These are phyloP conservation scores for Metallyticus violacea DNA, from an alignment of 2,888 invertebrate species.

Conservation along the genomic window DNA sequence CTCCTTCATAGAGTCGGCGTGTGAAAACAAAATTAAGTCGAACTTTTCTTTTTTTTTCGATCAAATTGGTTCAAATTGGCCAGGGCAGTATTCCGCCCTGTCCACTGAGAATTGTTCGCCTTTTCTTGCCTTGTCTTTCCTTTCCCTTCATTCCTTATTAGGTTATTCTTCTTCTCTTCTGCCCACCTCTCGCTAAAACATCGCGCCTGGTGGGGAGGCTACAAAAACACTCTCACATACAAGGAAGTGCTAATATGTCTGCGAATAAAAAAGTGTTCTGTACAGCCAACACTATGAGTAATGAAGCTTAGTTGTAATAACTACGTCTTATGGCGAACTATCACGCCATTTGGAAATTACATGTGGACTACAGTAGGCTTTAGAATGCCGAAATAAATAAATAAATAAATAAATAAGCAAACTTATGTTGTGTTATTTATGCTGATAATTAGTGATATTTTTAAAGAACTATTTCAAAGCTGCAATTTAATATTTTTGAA, in stretches of 20 bases:
- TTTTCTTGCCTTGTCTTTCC: constrained; percentile 38
- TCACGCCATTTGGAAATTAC: too few relatives aligned
- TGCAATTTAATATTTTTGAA: too few relatives aligned
- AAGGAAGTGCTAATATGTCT: background rate
- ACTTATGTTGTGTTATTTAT: too few relatives aligned
- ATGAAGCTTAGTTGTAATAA: too few relatives aligned
- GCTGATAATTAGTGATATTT: too few relatives aligned
- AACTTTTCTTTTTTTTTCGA: constrained; percentile 47
- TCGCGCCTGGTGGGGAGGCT: background rate
- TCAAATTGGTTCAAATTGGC: constrained; percentile 62
- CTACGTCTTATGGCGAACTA: too few relatives aligned
- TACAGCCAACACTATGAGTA: background rate
- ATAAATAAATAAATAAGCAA: too few relatives aligned
- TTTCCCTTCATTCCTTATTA: constrained; percentile 49
- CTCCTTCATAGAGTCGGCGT: constrained; percentile 38
- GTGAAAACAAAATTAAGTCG: constrained; percentile 57
- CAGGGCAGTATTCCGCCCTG: constrained; percentile 37
- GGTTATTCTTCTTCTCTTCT: constrained; percentile 16
- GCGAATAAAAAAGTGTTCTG: background rate
- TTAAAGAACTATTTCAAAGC: too few relatives aligned
- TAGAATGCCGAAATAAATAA: too few relatives aligned
- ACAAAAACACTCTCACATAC: background rate
- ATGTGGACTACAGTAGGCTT: too few relatives aligned
- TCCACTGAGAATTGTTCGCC: constrained; percentile 47
- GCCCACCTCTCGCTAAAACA: background rate